Base-by-base conservation (phyloP, 2,888 invertebrate genomes). In the Poecilobothrus nobilitatus region DNA sequence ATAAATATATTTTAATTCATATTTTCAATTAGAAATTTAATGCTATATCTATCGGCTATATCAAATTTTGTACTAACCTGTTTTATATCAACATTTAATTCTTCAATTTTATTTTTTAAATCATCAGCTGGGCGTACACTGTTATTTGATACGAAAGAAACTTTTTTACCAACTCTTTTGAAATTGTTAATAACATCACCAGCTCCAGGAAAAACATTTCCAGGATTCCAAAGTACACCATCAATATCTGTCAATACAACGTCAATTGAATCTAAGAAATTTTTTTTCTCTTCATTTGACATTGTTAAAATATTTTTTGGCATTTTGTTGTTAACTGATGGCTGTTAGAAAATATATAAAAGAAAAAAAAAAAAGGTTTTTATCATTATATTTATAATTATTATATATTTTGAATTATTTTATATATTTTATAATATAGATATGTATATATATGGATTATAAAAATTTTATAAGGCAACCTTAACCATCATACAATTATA, bases 241-340 rank as follows among this genome's bases (percentile, higher is more conserved):
- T 87, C 87, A 75, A 87, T 86, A 74, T 87, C 87, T 22, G 85
- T 84, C 69, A 86, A 78, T 64, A 87, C 83, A 67, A 80, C 81
- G 74, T 87, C 87, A 71, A 86, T 84, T 10, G 84, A 83, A 44
- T 82, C 76, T 1, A 86, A 41, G 71, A 84, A 83, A 66, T 73
- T 69, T 8, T 71, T 71, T 66, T 80, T 76, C 73, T 83, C 79
- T 10, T 78, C 77, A 3, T 68, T 66, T 21, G 67, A 74, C 53
- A 82, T 68, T 3, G 75, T 69, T 9, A 81, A 70, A 65, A 81
- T 77, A 61, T 81, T 73, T 8, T 70, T 73, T 1, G 75, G 71
- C 37, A 37, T 37, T 8, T 37, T 37, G 9, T 7, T 37, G 4
- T 4, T 12, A 5, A 37, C 12, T 27, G 27, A 27, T 4, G 2